These are phyloP conservation scores for Sinelater perroti DNA, from an alignment of 2,888 invertebrate species.

Conservation along the genomic window DNA sequence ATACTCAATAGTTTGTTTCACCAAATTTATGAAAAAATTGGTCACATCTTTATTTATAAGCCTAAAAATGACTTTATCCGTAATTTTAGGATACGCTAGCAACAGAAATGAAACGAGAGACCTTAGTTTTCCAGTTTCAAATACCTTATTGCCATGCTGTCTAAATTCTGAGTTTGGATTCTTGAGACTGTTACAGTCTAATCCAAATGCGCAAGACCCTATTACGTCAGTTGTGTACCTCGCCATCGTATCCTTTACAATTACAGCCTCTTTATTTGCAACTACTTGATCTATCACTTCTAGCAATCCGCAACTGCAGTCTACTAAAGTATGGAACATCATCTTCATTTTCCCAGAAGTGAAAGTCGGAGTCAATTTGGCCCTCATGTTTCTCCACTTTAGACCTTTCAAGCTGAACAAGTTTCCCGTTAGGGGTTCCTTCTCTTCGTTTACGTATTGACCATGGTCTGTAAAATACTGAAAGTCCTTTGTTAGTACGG, in stretches of 20 bases:
- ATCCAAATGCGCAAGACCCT: too few species aligned
- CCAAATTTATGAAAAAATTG: conserved; percentile 60
- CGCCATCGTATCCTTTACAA: conserved; percentile 61
- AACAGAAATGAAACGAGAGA: conserved; percentile 18
- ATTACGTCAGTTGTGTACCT: too few species aligned
- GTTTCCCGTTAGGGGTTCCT: conserved; percentile 66
- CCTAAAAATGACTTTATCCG: conserved; percentile 41
- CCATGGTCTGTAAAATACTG: conserved; percentile 69
- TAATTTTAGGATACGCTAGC: conserved; percentile 37
- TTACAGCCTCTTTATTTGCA: conserved; percentile 16
- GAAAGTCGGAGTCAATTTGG: conserved; percentile 70
- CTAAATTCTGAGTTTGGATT: conserved; percentile 63
- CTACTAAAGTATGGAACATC: conserved; percentile 65
- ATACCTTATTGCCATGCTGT: conserved; percentile 40
- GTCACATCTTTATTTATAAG: conserved; percentile 44
- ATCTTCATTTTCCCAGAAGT: too few species aligned
- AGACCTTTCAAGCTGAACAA: conserved; percentile 65
- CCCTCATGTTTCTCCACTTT: conserved; percentile 68
- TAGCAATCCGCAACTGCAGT: conserved; percentile 45
- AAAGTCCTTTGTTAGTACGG: conserved; percentile 68
- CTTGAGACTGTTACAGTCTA: conserved; percentile 65
- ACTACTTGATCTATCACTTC: conserved; percentile 9
- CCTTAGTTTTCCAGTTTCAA: conserved; percentile 40
- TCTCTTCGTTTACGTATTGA: conserved; percentile 64
- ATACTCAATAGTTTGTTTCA: conserved; percentile 59